A percentile compares a stretch with the other conserved stretches of the same genome.
Evolutionary conservation across 2,113 vertebrate genomes (phyloP).

Genomic region (Thunnus thynnus): DNA sequence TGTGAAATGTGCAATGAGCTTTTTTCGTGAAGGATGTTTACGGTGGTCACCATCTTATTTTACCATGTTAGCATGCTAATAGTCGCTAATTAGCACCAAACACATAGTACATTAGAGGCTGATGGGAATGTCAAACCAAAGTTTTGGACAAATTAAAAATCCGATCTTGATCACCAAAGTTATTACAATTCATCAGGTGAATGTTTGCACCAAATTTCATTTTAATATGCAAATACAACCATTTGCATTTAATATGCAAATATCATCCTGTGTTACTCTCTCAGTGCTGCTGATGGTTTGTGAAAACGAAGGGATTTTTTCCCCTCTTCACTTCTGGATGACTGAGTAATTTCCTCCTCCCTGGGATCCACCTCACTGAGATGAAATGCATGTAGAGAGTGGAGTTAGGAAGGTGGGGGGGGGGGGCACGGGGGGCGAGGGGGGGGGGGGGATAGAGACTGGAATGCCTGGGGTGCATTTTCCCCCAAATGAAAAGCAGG

Average conservation of each 20-base stretch:
- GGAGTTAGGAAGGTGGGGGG: constrained; percentile 30
- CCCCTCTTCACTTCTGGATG: constrained; percentile 70
- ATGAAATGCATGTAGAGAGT: constrained; percentile 74
- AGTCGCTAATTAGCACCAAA: too few relatives aligned
- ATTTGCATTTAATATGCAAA: too few relatives aligned
- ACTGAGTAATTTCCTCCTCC: constrained; percentile 84
- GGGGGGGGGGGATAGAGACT: constrained; percentile 42
- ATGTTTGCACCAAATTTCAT: too few relatives aligned
- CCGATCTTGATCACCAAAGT: background rate
- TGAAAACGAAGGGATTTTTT: constrained; percentile 59
- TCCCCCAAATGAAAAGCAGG: constrained; percentile 86
- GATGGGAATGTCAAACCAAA: too few relatives aligned
- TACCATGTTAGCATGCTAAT: background rate
- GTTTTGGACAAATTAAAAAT: too few relatives aligned
- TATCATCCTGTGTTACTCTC: constrained; percentile 12
- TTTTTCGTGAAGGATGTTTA: background rate
- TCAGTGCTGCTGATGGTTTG: constrained; percentile 44
- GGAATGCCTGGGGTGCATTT: constrained; percentile 82
- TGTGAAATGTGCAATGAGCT: too few relatives aligned
- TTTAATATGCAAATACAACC: too few relatives aligned
- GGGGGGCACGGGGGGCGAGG: background rate
- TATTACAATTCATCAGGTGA: background rate
- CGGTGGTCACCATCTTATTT: background rate
- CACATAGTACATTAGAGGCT: too few relatives aligned
- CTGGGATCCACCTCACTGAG: constrained; percentile 76